Evolutionary conservation across 92 coral and sea anemone genomes (phyloP).

Genomic region (Diadumene lineata): DNA sequence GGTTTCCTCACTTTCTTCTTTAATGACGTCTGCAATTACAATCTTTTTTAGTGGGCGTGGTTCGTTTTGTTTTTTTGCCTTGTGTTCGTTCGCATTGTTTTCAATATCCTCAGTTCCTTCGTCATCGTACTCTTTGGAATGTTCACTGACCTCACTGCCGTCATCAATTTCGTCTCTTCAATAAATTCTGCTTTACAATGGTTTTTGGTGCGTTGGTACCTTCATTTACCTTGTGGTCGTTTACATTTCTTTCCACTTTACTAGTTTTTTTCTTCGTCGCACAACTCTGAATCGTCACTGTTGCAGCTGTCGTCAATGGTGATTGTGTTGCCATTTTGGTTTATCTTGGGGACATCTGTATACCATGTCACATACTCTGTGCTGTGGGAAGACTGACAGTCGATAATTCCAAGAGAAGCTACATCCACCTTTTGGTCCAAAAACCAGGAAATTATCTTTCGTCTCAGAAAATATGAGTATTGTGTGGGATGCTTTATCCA

Average conservation of each 20-base stretch:
- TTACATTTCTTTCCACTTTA: too few relatives aligned
- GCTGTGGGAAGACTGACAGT: background rate
- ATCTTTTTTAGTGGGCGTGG: background rate
- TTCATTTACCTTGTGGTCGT: background rate
- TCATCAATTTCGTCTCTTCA: background rate
- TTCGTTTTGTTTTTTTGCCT: background rate
- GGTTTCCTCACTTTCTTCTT: background rate
- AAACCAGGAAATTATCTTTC: slow-evolving; percentile 30
- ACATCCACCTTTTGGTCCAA: slow-evolving; percentile 22
- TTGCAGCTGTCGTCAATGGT: background rate
- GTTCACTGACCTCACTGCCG: background rate
- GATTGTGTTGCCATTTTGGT: background rate
- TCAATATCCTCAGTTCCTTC: background rate
- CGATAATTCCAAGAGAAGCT: slow-evolving; percentile 14
- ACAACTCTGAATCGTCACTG: background rate
- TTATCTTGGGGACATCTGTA: background rate
- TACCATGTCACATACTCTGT: background rate
- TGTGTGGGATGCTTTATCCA: slow-evolving; percentile 36
- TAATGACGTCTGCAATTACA: background rate
- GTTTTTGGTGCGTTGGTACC: background rate
- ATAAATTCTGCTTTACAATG: background rate
- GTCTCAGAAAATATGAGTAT: slow-evolving; percentile 30
- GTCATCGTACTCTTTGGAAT: background rate
- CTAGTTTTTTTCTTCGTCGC: background rate
- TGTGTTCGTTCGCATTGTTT: background rate